These are phyloP conservation scores for Oxyura jamaicensis DNA, from an alignment of 2,113 vertebrate species.

Conservation along the genomic window DNA sequence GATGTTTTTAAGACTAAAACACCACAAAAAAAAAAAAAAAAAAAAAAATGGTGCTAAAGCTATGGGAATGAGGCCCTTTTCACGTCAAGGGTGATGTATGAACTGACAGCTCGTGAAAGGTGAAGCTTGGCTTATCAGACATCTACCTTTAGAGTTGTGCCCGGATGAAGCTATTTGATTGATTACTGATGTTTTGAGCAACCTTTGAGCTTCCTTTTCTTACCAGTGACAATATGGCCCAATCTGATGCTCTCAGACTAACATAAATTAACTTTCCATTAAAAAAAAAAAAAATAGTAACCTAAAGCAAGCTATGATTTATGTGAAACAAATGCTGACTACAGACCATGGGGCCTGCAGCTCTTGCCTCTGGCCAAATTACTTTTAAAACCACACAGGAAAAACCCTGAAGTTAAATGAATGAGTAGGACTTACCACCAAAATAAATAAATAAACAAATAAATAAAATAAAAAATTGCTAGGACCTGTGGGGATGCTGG, in stretches of 20 bases:
- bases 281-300: slow-evolving; percentile 21
- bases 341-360: slow-evolving; percentile 26
- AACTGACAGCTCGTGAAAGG: slow-evolving; percentile 69
- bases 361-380: slow-evolving; percentile 44
- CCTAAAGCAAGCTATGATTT: slow-evolving; percentile 64
- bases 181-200: slow-evolving; percentile 50
- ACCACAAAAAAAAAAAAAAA: not conserved
- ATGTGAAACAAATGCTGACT: slow-evolving; percentile 64
- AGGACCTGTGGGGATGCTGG: not conserved
- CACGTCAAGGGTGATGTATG: slow-evolving; percentile 66
- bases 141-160: slow-evolving; percentile 62
- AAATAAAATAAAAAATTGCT: not conserved
- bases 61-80: slow-evolving; percentile 58
- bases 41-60: slow-evolving; percentile 1
- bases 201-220: slow-evolving; percentile 58
- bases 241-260: slow-evolving; percentile 53
- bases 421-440: slow-evolving; percentile 3
- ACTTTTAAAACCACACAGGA: slow-evolving; percentile 48
- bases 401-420: slow-evolving; percentile 28
- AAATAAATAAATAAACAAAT: not conserved
- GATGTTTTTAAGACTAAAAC: slow-evolving; percentile 68
- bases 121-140: slow-evolving; percentile 58
- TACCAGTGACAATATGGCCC: slow-evolving; percentile 56
- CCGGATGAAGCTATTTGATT: slow-evolving; percentile 48
- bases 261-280: slow-evolving; percentile 51